These are phyloP conservation scores for Myotis davidii DNA, from an alignment of 2,113 vertebrate genomes.

Conservation along the genomic window DNA sequence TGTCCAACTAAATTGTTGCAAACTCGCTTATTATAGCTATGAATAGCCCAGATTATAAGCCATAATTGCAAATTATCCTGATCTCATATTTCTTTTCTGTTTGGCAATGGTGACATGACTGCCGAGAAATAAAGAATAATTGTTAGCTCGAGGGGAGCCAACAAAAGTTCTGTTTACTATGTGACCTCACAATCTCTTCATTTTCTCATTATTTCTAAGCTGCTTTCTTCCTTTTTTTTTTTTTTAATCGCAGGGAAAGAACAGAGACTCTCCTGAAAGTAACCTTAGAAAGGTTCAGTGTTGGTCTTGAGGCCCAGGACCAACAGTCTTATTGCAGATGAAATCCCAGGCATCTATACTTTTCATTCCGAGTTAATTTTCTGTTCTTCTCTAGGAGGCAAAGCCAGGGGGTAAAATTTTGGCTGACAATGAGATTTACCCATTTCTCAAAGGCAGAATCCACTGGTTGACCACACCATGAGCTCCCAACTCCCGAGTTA, in stretches of 20 bases:
- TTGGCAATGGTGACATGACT: neutral
- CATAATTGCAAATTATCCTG: neutral
- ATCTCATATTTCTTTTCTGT: slow-evolving; percentile 43
- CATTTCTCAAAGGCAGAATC: neutral
- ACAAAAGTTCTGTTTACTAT: neutral
- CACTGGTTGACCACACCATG: neutral
- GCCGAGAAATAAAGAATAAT: slow-evolving; percentile 43
- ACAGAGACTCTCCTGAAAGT: neutral
- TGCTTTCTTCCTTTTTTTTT: neutral
- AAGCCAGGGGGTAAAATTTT: neutral
- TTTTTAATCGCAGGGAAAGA: neutral
- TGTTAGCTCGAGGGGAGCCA: neutral
- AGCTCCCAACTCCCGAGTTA: neutral
- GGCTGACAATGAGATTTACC: neutral
- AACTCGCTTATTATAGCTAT: neutral
- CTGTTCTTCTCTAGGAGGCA: neutral
- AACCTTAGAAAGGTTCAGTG: neutral
- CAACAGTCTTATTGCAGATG: neutral
- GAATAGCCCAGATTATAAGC: slow-evolving; percentile 1
- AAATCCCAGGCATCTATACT: neutral
- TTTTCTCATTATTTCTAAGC: neutral
- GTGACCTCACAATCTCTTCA: neutral
- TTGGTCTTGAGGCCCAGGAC: neutral
- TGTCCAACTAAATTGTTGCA: neutral
- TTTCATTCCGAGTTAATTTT: neutral